Conservation (phyloP, 2,888 invertebrate species). For the Polydrusus pterygomalis region DNA sequence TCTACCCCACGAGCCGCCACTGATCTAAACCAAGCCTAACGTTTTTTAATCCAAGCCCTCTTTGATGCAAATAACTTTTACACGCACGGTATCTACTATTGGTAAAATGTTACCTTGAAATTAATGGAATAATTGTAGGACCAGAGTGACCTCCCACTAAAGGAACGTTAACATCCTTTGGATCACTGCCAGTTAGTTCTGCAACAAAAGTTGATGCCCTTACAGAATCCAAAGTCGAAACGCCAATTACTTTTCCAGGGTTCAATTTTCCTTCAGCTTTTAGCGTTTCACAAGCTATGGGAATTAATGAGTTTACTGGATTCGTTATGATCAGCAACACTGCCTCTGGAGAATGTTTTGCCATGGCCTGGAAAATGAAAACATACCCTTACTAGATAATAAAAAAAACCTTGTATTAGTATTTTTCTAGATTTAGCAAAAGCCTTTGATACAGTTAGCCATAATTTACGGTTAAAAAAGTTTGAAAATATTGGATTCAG, state of each 20-base stretch:
- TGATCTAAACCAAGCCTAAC: too few species aligned
- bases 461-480: too few species aligned
- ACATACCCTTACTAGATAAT: too few species aligned
- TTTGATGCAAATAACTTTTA: too few species aligned
- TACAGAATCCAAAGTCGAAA: constrained; percentile 96
- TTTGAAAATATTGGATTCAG: too few species aligned
- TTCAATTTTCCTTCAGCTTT: constrained; percentile 75
- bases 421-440: too few species aligned
- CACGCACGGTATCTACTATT: not conserved
- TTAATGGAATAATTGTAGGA: constrained; percentile 94
- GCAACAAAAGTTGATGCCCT: constrained; percentile 93
- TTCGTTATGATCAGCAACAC: constrained; percentile 72
- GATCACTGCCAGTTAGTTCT: constrained; percentile 89
- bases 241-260: constrained; percentile 93
- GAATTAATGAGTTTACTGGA: constrained; percentile 72
- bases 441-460: too few species aligned
- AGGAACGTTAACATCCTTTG: constrained; percentile 86
- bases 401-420: too few species aligned
- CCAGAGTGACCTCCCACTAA: constrained; percentile 98
- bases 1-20: too few species aligned
- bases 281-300: constrained; percentile 73
- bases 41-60: too few species aligned
- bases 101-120: constrained; percentile 75
- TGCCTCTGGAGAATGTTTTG: constrained; percentile 69
- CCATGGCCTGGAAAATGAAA: constrained; percentile 60